phyloP scores from a whole-genome alignment of 1,140 invertebrate genomes.

The Pogonognathellus flavescens region DNA sequence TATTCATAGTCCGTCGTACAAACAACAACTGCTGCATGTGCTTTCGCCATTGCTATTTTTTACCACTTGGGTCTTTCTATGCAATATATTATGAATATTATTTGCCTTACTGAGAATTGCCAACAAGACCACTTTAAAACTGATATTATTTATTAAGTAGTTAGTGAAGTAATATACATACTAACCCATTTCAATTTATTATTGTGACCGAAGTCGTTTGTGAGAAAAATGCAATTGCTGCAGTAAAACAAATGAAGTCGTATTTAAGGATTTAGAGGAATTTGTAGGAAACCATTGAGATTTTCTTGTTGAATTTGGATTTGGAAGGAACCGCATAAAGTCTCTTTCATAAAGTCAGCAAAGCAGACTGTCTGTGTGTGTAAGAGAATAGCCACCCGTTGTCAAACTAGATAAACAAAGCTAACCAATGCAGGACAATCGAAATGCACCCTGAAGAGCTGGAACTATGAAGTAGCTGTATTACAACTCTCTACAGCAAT shows the following conservation, averaged over 20 bases:
- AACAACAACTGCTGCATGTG: background rate
- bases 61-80: no score
- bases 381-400: background rate
- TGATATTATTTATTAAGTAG: no score
- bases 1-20: conserved; percentile 11
- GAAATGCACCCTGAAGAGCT: conserved; percentile 19
- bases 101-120: no score
- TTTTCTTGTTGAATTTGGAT: background rate
- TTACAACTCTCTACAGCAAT: background rate
- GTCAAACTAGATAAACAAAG: background rate
- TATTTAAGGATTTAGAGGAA: background rate
- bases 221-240: background rate
- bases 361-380: background rate
- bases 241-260: background rate
- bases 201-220: no score
- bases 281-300: background rate
- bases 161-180: no score
- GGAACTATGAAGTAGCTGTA: conserved; percentile 14
- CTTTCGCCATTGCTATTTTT: no score
- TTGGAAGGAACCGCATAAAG: background rate
- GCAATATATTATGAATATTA: no score
- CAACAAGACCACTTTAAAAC: no score
- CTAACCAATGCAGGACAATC: conserved; percentile 4
- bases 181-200: no score
- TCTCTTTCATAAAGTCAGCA: background rate